Evolutionary conservation across 2,888 invertebrate species (phyloP).

Genomic region (Heliconius erato): DNA sequence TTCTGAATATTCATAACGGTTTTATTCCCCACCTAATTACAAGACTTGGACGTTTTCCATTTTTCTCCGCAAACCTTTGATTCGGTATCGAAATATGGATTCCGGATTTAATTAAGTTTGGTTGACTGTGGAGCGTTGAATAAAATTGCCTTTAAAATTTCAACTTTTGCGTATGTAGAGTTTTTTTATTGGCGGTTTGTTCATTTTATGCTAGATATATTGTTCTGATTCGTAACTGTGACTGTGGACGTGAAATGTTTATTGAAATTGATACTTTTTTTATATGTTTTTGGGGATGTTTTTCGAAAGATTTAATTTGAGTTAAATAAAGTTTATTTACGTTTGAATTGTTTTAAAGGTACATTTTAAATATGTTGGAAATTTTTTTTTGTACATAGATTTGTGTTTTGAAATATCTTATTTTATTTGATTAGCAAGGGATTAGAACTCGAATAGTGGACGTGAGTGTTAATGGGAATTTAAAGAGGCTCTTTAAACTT

Average conservation of each 20-base stretch:
- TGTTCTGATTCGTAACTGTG: conserved; percentile 29
- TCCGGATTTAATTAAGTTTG: conserved; percentile 64
- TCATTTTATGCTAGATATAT: conserved; percentile 39
- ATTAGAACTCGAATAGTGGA: background rate
- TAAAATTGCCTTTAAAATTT: conserved; percentile 52
- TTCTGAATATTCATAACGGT: conserved; percentile 66
- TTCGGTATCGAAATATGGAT: conserved; percentile 68
- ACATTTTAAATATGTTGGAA: background rate
- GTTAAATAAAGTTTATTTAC: background rate
- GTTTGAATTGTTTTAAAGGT: background rate
- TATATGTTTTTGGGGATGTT: background rate
- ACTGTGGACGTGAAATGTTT: conserved; percentile 6
- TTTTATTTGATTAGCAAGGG: background rate
- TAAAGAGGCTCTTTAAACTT: no score
- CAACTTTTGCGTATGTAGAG: conserved; percentile 45
- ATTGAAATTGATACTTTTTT: conserved; percentile 8
- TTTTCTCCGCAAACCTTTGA: conserved; percentile 64
- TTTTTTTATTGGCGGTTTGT: conserved; percentile 42
- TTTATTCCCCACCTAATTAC: conserved; percentile 60
- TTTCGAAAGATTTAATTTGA: background rate
- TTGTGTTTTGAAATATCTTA: background rate
- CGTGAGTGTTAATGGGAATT: background rate
- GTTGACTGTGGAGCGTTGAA: conserved; percentile 50
- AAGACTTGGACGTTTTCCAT: conserved; percentile 64
- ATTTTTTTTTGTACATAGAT: no score